Base-by-base conservation (phyloP, 2,797 vertebrate species). In the Enteromius unitaeniatus region DNA sequence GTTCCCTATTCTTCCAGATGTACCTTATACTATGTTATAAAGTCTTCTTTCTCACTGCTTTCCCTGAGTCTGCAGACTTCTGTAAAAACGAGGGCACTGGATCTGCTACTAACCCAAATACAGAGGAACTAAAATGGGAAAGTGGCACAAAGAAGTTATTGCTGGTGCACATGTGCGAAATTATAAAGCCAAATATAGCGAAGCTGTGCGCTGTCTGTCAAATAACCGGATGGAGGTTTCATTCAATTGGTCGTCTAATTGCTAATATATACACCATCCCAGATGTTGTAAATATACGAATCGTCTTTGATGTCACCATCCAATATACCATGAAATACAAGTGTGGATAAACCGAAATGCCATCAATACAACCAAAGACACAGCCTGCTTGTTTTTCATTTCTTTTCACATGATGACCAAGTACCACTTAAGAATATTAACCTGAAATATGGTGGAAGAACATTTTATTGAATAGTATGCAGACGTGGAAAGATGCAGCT, bases 301-400 rank as follows among this genome's bases (percentile, higher is more conserved):
- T 84, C 28, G 28, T 74, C 28, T 68, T 42, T 42, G 23, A 68
- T 76, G 23, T 83, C 74, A 60, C 49, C 14, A 49, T 49, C 60
- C 34, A 49, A 49, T 49, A 77, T 65, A 47, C 23, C 13, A 23
- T 72, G n/a, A 67, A 69, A 11, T 64, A 78, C 26, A 62, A 14
- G 15, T 83, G 11, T 83, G 53, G 19, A 62, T 62, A 40, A 78
- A 76, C 37, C 67, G 62, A 47, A 62, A 75, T 84, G 70, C 51
- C 21, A 31, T 85, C 51, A 51, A 67, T 88, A 87, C 82, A 89
- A 91, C 90, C 88, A 90, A 91, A 91, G 86, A 90, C 40, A 70
- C 76, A 6, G 51, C 47, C 40, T 82, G 69, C 34, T 88, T 49
- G 74, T 84, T 85, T 87, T 83, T 70, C 51, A 47, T 72, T 4